Conservation (phyloP, 35 echinoderm and acorn worm species). For the Amphiura filiformis region DNA sequence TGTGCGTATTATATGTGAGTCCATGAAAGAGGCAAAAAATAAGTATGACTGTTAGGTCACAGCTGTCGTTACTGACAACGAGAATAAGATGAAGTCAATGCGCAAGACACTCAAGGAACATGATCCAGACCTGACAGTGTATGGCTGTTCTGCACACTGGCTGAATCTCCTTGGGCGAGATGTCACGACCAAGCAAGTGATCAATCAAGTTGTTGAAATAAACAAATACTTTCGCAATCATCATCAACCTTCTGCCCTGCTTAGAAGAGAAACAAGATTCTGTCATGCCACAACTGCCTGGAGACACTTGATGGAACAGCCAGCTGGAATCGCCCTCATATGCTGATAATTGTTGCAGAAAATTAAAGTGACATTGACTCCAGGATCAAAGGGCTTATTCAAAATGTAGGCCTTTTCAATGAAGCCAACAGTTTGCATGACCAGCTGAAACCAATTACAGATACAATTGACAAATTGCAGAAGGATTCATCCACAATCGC, state of each 20-base stretch:
- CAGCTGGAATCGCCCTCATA: conserved; percentile 9
- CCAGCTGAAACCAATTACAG: conserved; percentile 38
- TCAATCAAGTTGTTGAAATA: conserved; percentile 50
- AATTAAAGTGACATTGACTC: conserved; percentile 22
- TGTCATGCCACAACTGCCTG: conserved; percentile 37
- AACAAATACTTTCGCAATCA: conserved; percentile 50
- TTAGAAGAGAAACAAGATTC: conserved; percentile 5
- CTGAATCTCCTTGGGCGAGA: conserved; percentile 53
- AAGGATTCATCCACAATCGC: conserved; percentile 29
- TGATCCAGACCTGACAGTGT: conserved; percentile 36
- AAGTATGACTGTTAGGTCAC: conserved; percentile 37
- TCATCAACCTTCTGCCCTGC: conserved; percentile 15
- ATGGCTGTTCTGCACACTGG: conserved; percentile 52
- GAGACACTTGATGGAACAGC: conserved; percentile 42
- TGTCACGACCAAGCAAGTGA: conserved; percentile 11
- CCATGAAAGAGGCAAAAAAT: conserved; percentile 16
- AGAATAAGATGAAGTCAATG: conserved; percentile 41
- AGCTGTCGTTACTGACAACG: conserved; percentile 46
- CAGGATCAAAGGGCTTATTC: conserved; percentile 21
- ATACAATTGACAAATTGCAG: conserved; percentile 22
- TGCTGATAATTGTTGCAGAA: conserved; percentile 25
- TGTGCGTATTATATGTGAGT: too few species aligned
- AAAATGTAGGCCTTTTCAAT: conserved; percentile 26
- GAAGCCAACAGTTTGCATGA: conserved; percentile 27
- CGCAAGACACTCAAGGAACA: conserved; percentile 39